Conservation (phyloP, 2,888 invertebrate genomes). For the Napeogenes sylphis region DNA sequence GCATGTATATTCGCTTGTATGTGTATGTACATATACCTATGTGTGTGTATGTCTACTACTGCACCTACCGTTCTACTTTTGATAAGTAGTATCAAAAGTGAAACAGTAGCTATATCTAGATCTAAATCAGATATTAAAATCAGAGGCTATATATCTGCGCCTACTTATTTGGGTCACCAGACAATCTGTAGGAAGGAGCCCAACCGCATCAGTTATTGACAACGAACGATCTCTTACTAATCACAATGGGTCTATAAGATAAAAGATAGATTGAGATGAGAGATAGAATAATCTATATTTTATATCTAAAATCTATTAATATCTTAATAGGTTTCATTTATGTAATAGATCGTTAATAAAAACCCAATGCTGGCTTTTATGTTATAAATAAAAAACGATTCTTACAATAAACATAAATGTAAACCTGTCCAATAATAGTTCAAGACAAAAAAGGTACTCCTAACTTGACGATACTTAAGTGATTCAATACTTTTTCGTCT, state of each 20-base stretch:
- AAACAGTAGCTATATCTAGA: slow-evolving; percentile 3
- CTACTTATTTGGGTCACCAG: slow-evolving; percentile 25
- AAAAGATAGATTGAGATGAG: too few species aligned
- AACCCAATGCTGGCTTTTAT: not conserved
- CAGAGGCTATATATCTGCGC: slow-evolving; percentile 15
- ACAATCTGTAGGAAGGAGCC: slow-evolving; percentile 20
- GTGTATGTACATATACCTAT: too few species aligned
- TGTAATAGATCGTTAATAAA: not conserved
- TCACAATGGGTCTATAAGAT: not conserved
- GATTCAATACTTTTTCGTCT: slow-evolving; percentile 20
- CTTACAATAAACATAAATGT: too few species aligned
- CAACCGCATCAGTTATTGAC: slow-evolving; percentile 3
- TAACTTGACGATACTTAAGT: not conserved
- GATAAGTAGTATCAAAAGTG: not conserved
- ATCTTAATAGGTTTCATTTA: not conserved
- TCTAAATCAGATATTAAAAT: not conserved
- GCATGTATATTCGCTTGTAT: too few species aligned
- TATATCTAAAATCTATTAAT: not conserved
- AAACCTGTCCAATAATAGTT: too few species aligned
- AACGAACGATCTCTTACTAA: slow-evolving; percentile 2
- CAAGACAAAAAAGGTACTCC: too few species aligned
- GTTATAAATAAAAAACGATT: too few species aligned
- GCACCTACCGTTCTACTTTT: too few species aligned
- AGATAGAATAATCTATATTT: too few species aligned
- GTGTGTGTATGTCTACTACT: too few species aligned